Base-by-base conservation (phyloP, 2,888 invertebrate genomes). In the Phlogophora meticulosa region DNA sequence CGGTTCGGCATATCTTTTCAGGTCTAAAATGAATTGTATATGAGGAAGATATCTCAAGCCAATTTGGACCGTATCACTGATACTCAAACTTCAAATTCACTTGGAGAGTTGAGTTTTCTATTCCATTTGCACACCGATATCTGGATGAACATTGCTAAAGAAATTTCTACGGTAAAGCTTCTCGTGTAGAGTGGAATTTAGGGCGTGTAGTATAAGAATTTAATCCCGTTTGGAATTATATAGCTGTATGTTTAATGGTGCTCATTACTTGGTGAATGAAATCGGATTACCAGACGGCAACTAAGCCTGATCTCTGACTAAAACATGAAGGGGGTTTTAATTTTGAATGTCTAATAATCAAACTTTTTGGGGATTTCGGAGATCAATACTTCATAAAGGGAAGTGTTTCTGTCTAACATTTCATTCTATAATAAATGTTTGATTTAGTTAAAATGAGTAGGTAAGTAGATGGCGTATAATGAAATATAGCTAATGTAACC, bases 1-100 rank as follows among this genome's bases (percentile, higher is more conserved):
- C 87, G 89, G 91, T 92, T 93, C 91, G 92, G 93, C 91, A 93
- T 92, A 93, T 94, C 94, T 94, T 93, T 94, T 91, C 90, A 92
- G 90, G 88, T 92, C 89, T 88, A 87, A 88, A 92, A 92, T 91
- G 88, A 90, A 91, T 91, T 86, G 85, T 84, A 86, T 83, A 88
- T 87, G 80, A 86, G 83, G 58, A 69, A 45, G 45, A 74, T 46
- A 55, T 40, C 17, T 61, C 88, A 87, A 87, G 59, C 74, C 42
- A 91, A 87, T 85, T 81, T 88, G 66, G 76, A 88, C 93, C 86
- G 78, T 82, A 89, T 65, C 20, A 1, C 32, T 36, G 17, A 11
- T 9, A 0, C n/a, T 67, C 68, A 91, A 86, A 85, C 81, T 76
- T 86, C 81, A 87, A 81, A 86, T 87, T 91, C 59, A 80, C 62